These are phyloP conservation scores for Anseranas semipalmata DNA, from an alignment of 2,113 vertebrate genomes.

Conservation along the genomic window DNA sequence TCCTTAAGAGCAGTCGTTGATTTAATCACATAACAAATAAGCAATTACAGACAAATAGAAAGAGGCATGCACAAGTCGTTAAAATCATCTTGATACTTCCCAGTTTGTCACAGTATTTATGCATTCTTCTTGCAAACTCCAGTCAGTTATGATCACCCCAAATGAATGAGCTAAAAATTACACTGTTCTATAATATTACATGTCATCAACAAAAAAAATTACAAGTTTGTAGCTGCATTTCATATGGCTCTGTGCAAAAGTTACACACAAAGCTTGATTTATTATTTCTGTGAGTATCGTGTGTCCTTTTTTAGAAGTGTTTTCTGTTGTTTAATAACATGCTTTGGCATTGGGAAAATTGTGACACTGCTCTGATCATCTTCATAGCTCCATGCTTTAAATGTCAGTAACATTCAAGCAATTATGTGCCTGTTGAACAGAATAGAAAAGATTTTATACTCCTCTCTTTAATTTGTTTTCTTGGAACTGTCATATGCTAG, in stretches of 20 bases:
- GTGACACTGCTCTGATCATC: slow-evolving; percentile 7
- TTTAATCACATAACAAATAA: slow-evolving; percentile 17
- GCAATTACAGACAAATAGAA: neutral
- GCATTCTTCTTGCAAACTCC: neutral
- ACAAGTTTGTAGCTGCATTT: neutral
- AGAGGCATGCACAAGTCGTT: neutral
- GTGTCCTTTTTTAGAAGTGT: slow-evolving; percentile 23
- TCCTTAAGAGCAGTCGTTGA: neutral
- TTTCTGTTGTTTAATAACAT: slow-evolving; percentile 46
- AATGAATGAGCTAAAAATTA: neutral
- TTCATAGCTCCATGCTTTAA: neutral
- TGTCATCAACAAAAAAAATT: neutral
- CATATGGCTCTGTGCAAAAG: neutral
- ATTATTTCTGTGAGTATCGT: neutral
- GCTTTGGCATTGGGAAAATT: neutral
- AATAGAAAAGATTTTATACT: neutral
- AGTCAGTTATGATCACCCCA: neutral
- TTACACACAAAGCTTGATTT: neutral
- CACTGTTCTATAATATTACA: neutral
- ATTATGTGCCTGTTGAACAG: neutral
- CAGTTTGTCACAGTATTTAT: neutral
- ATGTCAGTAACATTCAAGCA: neutral
- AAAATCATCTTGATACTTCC: neutral
- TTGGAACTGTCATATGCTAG: neutral
- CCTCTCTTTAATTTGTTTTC: neutral